phyloP scores from a whole-genome alignment of 64 coral and sea anemone genomes.

The Dendrophyllia cribrosa region DNA sequence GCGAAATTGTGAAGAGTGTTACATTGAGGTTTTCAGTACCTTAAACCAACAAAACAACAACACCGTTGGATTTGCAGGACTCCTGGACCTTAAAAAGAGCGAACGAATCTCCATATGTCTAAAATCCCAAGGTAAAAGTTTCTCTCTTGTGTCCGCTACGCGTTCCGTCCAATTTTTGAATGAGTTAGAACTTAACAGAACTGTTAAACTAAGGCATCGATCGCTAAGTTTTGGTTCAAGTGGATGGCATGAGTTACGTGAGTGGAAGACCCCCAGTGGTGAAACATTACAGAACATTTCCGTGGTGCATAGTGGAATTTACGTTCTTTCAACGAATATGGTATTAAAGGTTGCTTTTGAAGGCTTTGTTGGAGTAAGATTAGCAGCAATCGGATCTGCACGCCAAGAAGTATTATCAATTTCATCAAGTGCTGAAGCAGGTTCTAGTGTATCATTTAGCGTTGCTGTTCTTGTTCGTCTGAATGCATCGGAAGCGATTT shows the following conservation, averaged over 20 bases:
- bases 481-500: background rate
- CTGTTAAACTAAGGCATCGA: conserved; percentile 10
- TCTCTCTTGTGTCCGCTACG: background rate
- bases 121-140: background rate
- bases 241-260: background rate
- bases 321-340: background rate
- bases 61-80: conserved; percentile 3
- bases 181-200: background rate
- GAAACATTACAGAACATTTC: too few relatives aligned
- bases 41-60: background rate
- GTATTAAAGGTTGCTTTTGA: background rate
- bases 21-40: background rate
- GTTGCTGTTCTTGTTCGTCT: conserved; percentile 11
- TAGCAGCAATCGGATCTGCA: background rate
- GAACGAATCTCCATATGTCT: conserved; percentile 5
- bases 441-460: background rate
- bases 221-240: background rate
- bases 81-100: background rate
- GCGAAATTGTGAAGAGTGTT: conserved; percentile 16
- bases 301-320: background rate
- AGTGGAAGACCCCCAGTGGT: background rate
- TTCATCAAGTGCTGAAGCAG: background rate
- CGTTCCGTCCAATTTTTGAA: background rate
- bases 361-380: background rate
- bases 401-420: background rate